Base-by-base conservation (phyloP, 2,888 invertebrate genomes). In the Molanna angustata region DNA sequence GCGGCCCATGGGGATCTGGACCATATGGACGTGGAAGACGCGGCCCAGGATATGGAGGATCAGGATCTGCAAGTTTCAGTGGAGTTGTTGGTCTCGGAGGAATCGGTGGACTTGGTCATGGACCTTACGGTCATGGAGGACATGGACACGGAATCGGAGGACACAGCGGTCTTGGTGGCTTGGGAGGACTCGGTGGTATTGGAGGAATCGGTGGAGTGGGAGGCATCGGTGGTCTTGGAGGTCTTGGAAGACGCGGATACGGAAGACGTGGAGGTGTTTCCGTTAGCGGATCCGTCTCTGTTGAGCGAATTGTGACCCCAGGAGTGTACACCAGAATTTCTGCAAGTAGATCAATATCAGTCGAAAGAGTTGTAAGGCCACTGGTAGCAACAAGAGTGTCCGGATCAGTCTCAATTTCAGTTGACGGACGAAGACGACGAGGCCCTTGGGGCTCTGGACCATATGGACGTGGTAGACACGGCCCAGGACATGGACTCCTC, bases 41-140 rank as follows among this genome's bases (percentile, higher is more conserved):
- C n/a, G n/a, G n/a, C n/a, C n/a, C n/a, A n/a, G 37, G 37, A 35
- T 13, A 35, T 35, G 35, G 35, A 7, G n/a, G 35, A 35, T 35
- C 6, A 7, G 35, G 35, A 9, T 17, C 27, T 9, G 27, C 18
- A 4, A n/a, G 16, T 6, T 37, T 6, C n/a, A 6, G 37, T 6
- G n/a, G 37, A 7, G 4, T 27, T 4, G 27, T 4, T 11, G 27
- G 11, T 11, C 13, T 2, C 1, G 3, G 18, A 31, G 42, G 32
- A 14, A 13, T n/a, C 16, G 32, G 52, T 19, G n/a, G n/a, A n/a
- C n/a, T n/a, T 11, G 27, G 27, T 7, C 11, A 27, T 27, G 27
- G 27, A 7, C 27, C 27, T 27, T 27, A 27, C 27, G 27, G 27
- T 7, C 11, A 27, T 27, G 27, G 27, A 27, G 27, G 27, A 7